Base-by-base conservation (phyloP, 2,888 invertebrate genomes). In the Cryptocheilus praepositus region DNA sequence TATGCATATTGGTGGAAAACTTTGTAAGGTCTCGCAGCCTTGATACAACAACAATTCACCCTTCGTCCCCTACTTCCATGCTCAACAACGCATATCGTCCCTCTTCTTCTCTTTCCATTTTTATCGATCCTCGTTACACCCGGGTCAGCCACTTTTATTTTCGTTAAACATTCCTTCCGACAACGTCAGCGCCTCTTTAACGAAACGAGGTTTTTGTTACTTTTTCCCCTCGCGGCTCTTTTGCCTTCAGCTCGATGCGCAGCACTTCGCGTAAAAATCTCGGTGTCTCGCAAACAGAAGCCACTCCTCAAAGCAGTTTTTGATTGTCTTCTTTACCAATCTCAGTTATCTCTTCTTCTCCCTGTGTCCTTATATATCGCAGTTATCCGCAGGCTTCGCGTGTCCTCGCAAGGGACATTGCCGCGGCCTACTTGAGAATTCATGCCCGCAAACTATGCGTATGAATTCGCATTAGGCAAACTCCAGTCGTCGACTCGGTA, bases 401-500 rank as follows among this genome's bases (percentile, higher is more conserved):
- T 16, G 63, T 59, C 28, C 61, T n/a, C 28, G 28, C 46, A n/a
- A 36, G 53, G 64, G 19, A 63, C 57, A 56, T 61, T 19, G 68
- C 57, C 54, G 51, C 64, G 62, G 78, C 67, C 74, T 71, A 71
- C 73, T 79, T 79, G 57, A 58, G 63, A 63, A 79, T 77, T 77
- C 73, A 73, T 73, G 68, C 52, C 65, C 67, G 44, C 67, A 64
- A 78, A 78, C 77, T 74, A 64, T 56, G 71, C 72, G 65, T 71
- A 79, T 73, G 70, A 79, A 78, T 78, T 64, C 71, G 60, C 69
- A 67, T 76, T 73, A 68, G 55, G 52, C 51, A 49, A 67, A 64
- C 63, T 57, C 51, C 51, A 25, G 21, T 45, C 44, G 61, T 57
- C 61, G 54, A 56, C 51, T 64, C 51, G 36, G 36, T 36, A 36